Evolutionary conservation across 2,113 vertebrate species (phyloP).

Genomic region (Leptobrachium ailaonicum): DNA sequence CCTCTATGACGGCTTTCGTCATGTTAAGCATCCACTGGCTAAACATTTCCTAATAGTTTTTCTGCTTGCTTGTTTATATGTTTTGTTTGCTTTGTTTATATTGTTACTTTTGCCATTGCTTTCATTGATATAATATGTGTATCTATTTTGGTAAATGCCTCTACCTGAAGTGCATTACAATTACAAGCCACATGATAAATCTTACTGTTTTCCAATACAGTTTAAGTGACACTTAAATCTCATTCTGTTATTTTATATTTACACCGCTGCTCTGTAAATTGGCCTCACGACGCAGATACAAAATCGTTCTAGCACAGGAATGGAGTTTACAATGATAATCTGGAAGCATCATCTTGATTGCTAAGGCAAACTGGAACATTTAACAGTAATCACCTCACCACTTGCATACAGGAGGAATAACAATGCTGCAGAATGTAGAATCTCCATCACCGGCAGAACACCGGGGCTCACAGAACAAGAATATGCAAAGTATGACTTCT

Average conservation of each 20-base stretch:
- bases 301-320: constrained; percentile 36
- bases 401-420: constrained; percentile 30
- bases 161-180: constrained; percentile 17
- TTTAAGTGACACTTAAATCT: constrained; percentile 42
- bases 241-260: constrained; percentile 37
- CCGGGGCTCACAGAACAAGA: constrained; percentile 16
- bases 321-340: constrained; percentile 30
- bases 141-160: constrained; percentile 16
- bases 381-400: constrained; percentile 46
- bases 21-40: too few species aligned
- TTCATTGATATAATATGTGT: background rate
- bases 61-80: too few species aligned
- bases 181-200: constrained; percentile 22
- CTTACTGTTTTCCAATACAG: constrained; percentile 27
- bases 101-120: too few species aligned
- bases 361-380: constrained; percentile 40
- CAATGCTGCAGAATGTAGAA: constrained; percentile 34
- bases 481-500: constrained; percentile 15
- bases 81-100: too few species aligned
- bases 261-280: constrained; percentile 37
- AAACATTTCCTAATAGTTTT: too few species aligned
- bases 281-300: constrained; percentile 31
- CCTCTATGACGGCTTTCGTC: too few species aligned
- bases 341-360: constrained; percentile 44
- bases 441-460: constrained; percentile 26